Percentiles rank a stretch among this genome's conserved stretches.
These are phyloP conservation scores for Pegoplata infirma DNA, from an alignment of 2,888 invertebrate species.

Conservation along the genomic window DNA sequence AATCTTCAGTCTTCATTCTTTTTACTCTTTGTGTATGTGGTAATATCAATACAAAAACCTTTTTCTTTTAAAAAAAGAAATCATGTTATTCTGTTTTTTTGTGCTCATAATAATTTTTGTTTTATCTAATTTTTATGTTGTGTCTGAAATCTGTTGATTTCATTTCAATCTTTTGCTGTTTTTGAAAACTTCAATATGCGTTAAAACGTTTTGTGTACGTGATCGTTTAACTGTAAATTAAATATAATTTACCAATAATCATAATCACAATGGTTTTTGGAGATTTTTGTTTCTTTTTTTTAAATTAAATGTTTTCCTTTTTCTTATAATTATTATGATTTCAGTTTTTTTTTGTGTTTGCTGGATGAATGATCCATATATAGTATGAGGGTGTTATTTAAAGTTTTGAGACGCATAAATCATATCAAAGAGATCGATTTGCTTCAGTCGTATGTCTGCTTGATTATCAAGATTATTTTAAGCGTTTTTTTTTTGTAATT, in stretches of 20 bases:
- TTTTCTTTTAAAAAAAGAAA: not conserved
- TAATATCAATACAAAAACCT: not conserved
- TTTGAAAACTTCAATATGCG: slow-evolving; percentile 46
- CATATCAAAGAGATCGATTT: slow-evolving; percentile 64
- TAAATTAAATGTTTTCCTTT: slow-evolving; percentile 29
- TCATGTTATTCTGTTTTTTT: slow-evolving; percentile 17
- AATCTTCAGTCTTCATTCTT: not conserved
- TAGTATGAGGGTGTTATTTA: slow-evolving; percentile 61
- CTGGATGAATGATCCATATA: not conserved
- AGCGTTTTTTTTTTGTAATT: not conserved
- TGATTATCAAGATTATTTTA: not conserved
- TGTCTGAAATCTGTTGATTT: slow-evolving; percentile 39
- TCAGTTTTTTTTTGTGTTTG: not conserved
- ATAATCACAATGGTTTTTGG: slow-evolving; percentile 73
- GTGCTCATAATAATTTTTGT: slow-evolving; percentile 1
- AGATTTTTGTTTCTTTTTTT: slow-evolving; percentile 42
- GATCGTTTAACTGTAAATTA: slow-evolving; percentile 76
- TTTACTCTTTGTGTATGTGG: slow-evolving; percentile 24
- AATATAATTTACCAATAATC: slow-evolving; percentile 76
- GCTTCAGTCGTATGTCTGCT: slow-evolving; percentile 42
- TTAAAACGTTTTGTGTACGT: slow-evolving; percentile 69
- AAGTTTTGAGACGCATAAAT: slow-evolving; percentile 71
- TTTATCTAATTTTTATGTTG: slow-evolving; percentile 48
- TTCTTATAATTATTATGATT: slow-evolving; percentile 51
- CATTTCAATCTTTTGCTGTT: slow-evolving; percentile 38